A percentile compares a stretch with the other conserved stretches of the same genome.
phyloP scores from a whole-genome alignment of 2,113 vertebrate species.

The human (Homo sapiens) region DNA sequence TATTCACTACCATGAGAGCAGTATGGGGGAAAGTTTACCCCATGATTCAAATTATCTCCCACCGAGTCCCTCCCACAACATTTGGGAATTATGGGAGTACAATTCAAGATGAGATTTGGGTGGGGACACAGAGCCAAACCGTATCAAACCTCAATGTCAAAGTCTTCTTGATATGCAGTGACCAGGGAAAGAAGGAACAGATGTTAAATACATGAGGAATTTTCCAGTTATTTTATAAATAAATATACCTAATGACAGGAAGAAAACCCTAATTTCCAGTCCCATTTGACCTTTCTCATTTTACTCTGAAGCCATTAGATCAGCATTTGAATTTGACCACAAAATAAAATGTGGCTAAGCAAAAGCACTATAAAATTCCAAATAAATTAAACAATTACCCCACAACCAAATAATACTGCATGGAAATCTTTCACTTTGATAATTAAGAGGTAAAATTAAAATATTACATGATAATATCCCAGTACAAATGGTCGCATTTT shows the following conservation, averaged over 20 bases:
- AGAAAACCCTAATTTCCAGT: background rate
- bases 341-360: slow-evolving; percentile 14
- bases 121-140: no score
- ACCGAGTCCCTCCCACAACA: no score
- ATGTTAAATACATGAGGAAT: background rate
- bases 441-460: slow-evolving; percentile 26
- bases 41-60: no score
- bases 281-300: background rate
- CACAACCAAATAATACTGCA: background rate
- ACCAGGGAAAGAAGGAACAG: background rate
- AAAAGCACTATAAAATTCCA: background rate
- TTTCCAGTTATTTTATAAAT: background rate
- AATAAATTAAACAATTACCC: background rate
- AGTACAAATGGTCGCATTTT: background rate
- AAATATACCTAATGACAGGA: background rate
- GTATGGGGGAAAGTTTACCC: no score
- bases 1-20: no score
- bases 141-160: background rate
- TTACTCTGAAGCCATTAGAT: background rate
- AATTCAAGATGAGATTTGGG: no score
- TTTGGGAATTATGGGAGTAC: no score
- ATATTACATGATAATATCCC: background rate
- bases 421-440: background rate
- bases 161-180: background rate
- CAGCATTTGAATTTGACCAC: background rate